These are phyloP conservation scores for Pelecanus crispus DNA, from an alignment of 2,113 vertebrate species.

Conservation along the genomic window DNA sequence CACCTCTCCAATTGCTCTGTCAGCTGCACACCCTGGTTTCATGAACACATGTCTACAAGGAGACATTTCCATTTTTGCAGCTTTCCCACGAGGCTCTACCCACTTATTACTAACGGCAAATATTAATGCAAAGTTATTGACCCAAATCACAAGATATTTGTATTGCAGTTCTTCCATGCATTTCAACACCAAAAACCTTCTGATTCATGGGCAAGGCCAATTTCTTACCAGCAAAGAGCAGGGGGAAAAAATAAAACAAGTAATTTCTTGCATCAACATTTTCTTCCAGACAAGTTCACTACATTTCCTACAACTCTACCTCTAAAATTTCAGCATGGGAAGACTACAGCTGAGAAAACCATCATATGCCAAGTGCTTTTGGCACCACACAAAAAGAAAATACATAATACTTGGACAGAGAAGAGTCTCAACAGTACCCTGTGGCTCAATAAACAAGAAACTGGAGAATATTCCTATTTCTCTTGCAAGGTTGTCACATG, in stretches of 20 bases:
- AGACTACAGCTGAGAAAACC: background rate
- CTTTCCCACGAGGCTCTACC: conserved; percentile 54
- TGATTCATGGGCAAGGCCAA: background rate
- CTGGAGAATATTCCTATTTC: background rate
- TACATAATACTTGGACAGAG: background rate
- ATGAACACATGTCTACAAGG: conserved; percentile 48
- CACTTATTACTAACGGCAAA: conserved; percentile 63
- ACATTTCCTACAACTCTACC: background rate
- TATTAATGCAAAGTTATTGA: conserved; percentile 70
- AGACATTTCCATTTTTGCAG: conserved; percentile 68
- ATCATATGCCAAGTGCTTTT: background rate
- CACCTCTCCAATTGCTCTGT: conserved; percentile 63
- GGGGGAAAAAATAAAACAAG: background rate
- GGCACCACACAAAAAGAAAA: background rate
- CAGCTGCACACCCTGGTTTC: conserved; percentile 43
- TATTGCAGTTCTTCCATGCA: conserved; percentile 41
- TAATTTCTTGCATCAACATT: background rate
- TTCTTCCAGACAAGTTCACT: background rate
- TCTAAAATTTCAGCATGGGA: background rate
- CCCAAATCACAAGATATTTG: conserved; percentile 63
- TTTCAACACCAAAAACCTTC: conserved; percentile 39
- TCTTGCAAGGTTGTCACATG: background rate
- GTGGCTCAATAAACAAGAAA: background rate
- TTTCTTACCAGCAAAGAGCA: background rate
- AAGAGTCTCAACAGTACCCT: background rate